A percentile compares a stretch with the other conserved stretches of the same genome.
Evolutionary conservation across 2,113 vertebrate genomes (phyloP).

Genomic region (Noturus placidus): DNA sequence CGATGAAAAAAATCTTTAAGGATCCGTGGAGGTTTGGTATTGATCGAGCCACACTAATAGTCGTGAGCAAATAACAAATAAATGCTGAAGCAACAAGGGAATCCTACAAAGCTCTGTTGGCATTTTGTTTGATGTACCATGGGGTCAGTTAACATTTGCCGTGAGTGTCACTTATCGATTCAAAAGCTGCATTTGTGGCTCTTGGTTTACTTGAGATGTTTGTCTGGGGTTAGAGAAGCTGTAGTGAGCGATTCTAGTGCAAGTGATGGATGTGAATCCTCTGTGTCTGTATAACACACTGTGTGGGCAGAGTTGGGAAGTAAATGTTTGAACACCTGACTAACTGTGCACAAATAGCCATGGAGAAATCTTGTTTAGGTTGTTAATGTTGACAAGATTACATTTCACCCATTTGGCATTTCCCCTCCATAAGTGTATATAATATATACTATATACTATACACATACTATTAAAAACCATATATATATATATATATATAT

Average conservation of each 20-base stretch:
- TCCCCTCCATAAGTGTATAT: no score
- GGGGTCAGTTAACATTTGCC: conserved; percentile 58
- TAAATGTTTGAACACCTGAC: conserved; percentile 47
- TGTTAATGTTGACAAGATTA: conserved; percentile 33
- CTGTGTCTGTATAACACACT: conserved; percentile 36
- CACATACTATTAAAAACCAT: no score
- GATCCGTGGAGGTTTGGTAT: conserved; percentile 43
- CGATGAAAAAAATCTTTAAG: conserved; percentile 20
- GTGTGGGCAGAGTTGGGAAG: conserved; percentile 33
- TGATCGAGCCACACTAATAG: conserved; percentile 48
- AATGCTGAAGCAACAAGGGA: conserved; percentile 55
- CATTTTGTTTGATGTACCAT: conserved; percentile 65
- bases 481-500: no score
- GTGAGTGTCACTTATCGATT: conserved; percentile 50
- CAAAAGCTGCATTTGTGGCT: conserved; percentile 49
- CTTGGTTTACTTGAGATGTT: conserved; percentile 49
- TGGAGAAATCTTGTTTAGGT: conserved; percentile 8
- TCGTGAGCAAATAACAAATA: conserved; percentile 60
- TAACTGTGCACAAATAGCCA: conserved; percentile 26
- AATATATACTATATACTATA: no score
- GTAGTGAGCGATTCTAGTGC: not conserved
- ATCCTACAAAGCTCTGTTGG: conserved; percentile 66
- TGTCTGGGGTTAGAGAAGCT: conserved; percentile 30
- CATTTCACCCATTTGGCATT: not conserved
- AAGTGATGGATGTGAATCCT: conserved; percentile 36